These are phyloP conservation scores for Psix sp. DNA, from an alignment of 1,140 invertebrate species.

Conservation along the genomic window DNA sequence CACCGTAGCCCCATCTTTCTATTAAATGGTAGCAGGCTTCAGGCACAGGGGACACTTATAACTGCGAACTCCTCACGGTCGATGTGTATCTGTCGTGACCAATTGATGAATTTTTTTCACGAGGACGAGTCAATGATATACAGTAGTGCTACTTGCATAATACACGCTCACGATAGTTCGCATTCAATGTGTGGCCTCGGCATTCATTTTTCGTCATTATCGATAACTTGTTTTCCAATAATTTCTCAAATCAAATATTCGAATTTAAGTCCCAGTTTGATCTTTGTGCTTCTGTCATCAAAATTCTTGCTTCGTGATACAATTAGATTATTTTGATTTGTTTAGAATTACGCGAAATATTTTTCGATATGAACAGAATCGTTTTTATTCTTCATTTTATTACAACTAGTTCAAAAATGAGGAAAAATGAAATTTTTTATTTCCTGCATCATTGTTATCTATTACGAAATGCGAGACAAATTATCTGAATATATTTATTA, in stretches of 20 bases:
- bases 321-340: neutral
- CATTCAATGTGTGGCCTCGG: slow-evolving; percentile 3
- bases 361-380: too few species aligned
- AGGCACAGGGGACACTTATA: slow-evolving; percentile 23
- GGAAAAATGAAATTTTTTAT: too few species aligned
- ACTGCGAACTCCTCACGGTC: slow-evolving; percentile 13
- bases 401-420: too few species aligned
- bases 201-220: slow-evolving; percentile 21
- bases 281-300: too few species aligned
- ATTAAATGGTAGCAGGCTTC: slow-evolving; percentile 21
- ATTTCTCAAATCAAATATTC: too few species aligned
- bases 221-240: neutral
- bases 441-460: too few species aligned
- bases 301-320: neutral
- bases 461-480: too few species aligned
- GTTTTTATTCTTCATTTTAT: too few species aligned
- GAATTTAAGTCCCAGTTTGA: too few species aligned
- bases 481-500: too few species aligned
- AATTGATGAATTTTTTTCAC: slow-evolving; percentile 29
- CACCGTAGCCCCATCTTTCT: slow-evolving; percentile 1
- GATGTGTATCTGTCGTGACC: slow-evolving; percentile 16
- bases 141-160: slow-evolving; percentile 33
- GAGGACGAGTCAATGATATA: slow-evolving; percentile 23
- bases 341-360: too few species aligned
- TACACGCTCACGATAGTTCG: slow-evolving; percentile 10